Evolutionary conservation across 2,113 vertebrate genomes (phyloP).

Genomic region (Psephotus haematonotus): DNA sequence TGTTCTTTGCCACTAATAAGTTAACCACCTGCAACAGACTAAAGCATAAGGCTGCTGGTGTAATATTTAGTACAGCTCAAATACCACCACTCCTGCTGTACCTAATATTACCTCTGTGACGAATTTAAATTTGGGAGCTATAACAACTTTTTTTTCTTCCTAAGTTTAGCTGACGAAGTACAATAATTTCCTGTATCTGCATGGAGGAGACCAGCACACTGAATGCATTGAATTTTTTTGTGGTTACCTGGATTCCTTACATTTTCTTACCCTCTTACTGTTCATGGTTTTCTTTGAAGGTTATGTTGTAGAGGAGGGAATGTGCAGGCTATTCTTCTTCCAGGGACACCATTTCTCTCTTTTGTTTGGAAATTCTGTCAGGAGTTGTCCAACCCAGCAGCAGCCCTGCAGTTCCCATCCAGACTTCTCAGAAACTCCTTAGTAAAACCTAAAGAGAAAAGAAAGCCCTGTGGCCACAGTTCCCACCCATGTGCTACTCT

Average conservation of each 20-base stretch:
- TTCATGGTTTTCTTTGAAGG: background rate
- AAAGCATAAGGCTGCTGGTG: background rate
- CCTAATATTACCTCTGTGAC: background rate
- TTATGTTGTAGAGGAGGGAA: background rate
- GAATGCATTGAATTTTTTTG: background rate
- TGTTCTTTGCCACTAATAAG: background rate
- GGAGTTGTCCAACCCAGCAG: background rate
- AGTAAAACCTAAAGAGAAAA: background rate
- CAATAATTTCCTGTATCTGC: background rate
- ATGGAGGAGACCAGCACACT: background rate
- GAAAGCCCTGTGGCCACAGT: background rate
- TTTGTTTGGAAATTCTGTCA: background rate
- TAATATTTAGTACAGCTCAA: background rate
- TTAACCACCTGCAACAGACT: background rate
- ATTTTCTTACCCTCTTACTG: background rate
- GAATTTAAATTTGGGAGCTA: background rate
- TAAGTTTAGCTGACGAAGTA: background rate
- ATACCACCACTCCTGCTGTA: background rate
- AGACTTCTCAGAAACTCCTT: background rate
- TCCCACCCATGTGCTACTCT: background rate
- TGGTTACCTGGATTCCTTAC: background rate
- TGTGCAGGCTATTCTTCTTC: background rate
- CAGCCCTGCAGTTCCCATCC: background rate
- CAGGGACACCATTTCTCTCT: background rate
- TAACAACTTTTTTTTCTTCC: background rate